A percentile compares a stretch with the other conserved stretches of the same genome.
Evolutionary conservation across 1,140 invertebrate species (phyloP).

Genomic region (Oncopeltus fasciatus): DNA sequence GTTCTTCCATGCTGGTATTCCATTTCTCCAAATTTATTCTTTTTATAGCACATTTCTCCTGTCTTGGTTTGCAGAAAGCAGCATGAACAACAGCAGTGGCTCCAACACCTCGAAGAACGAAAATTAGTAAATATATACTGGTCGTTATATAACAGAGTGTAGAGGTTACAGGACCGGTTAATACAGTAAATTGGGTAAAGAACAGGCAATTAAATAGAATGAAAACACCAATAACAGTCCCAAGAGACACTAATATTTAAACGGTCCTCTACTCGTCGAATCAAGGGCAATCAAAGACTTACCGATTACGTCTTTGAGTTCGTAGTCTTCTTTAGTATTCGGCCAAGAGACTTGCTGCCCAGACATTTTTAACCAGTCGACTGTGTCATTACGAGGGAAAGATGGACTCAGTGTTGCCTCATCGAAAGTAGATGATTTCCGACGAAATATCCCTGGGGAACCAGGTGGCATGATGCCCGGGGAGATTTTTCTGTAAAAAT

Average conservation of each 20-base stretch:
- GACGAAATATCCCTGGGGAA: constrained; percentile 46
- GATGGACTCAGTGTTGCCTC: constrained; percentile 22
- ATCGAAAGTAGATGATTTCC: constrained; percentile 36
- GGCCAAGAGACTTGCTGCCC: constrained; percentile 51
- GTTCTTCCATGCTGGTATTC: constrained; percentile 98
- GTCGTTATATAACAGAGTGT: constrained; percentile 2
- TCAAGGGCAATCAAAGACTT: constrained; percentile 28
- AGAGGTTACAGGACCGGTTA: neutral
- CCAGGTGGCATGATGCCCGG: constrained; percentile 44
- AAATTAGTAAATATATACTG: neutral
- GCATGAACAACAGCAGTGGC: constrained; percentile 93
- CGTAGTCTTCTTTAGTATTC: constrained; percentile 85
- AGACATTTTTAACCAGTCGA: constrained; percentile 1
- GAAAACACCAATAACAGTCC: too few relatives aligned
- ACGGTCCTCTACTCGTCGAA: neutral
- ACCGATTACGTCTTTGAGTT: constrained; percentile 89
- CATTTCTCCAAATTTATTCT: constrained; percentile 98
- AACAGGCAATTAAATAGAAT: too few relatives aligned
- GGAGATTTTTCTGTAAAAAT: constrained; percentile 39
- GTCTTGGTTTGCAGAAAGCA: constrained; percentile 79
- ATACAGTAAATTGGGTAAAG: too few relatives aligned
- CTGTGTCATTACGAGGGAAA: constrained; percentile 2
- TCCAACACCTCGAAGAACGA: constrained; percentile 58
- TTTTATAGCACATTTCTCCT: constrained; percentile 96
- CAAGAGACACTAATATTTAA: too few relatives aligned